A percentile compares a stretch with the other conserved stretches of the same genome.
Evolutionary conservation across 1,140 invertebrate species (phyloP).

Genomic region (Ericerus pela): DNA sequence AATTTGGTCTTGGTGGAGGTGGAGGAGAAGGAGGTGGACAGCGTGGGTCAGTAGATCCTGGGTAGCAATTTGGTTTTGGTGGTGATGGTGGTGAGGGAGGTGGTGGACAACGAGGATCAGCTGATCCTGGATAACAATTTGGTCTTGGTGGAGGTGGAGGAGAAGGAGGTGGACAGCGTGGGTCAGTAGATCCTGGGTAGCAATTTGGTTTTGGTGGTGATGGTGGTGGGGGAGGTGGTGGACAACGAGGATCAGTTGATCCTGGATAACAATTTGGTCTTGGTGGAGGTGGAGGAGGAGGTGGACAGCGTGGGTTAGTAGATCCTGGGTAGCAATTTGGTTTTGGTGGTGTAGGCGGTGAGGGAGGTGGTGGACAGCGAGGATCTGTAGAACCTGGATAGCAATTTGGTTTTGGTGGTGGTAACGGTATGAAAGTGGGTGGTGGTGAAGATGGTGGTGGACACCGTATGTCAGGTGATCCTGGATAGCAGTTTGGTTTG

Average conservation of each 20-base stretch:
- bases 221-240: constrained; percentile 20
- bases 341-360: constrained; percentile 17
- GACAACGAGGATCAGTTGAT: constrained; percentile 24
- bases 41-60: constrained; percentile 37
- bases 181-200: constrained; percentile 28
- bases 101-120: constrained; percentile 26
- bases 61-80: constrained; percentile 33
- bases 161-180: constrained; percentile 24
- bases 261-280: constrained; percentile 26
- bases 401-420: constrained; percentile 28
- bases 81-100: constrained; percentile 20
- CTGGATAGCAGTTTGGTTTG: constrained; percentile 26
- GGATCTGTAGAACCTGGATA: constrained; percentile 30
- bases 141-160: constrained; percentile 18
- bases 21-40: constrained; percentile 28
- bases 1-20: constrained; percentile 23
- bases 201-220: constrained; percentile 21
- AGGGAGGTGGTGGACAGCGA: constrained; percentile 24
- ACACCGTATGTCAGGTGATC: constrained; percentile 28
- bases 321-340: constrained; percentile 12
- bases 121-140: constrained; percentile 28
- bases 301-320: too few relatives aligned
- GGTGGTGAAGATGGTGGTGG: constrained; percentile 20
- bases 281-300: constrained; percentile 16
- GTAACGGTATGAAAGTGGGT: constrained; percentile 23